Conservation (phyloP, 2,888 invertebrate species). For the Acrobasis consociella region DNA sequence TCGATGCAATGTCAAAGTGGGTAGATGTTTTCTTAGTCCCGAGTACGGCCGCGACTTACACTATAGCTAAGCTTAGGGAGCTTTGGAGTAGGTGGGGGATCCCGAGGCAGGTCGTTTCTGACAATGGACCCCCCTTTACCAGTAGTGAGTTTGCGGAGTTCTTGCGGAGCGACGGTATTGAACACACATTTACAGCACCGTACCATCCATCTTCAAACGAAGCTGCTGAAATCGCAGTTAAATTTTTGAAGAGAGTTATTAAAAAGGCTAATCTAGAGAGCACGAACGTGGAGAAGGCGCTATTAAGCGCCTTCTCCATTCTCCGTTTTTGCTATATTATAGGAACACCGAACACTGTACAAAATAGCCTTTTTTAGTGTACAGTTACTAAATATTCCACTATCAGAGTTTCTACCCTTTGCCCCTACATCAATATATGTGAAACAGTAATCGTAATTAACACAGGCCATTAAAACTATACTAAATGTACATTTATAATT, state of each 20-base stretch:
- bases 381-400: no score
- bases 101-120: conserved; percentile 4
- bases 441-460: no score
- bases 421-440: no score
- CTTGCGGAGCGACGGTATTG: conserved; percentile 1
- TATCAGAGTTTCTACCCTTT: no score
- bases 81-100: conserved; percentile 8
- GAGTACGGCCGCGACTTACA: neutral
- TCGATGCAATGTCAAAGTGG: conserved; percentile 17
- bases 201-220: conserved; percentile 27
- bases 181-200: conserved; percentile 22
- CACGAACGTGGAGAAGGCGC: no score
- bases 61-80: neutral
- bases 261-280: neutral
- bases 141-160: conserved; percentile 20
- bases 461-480: no score
- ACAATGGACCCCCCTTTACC: conserved; percentile 21
- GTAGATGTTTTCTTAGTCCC: conserved; percentile 9
- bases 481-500: no score
- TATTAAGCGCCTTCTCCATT: no score
- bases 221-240: conserved; percentile 20
- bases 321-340: no score
- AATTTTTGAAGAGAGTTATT: neutral
- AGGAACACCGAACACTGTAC: no score
- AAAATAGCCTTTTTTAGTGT: no score